Conservation (phyloP, 2,888 invertebrate species). For the Noctua comes region DNA sequence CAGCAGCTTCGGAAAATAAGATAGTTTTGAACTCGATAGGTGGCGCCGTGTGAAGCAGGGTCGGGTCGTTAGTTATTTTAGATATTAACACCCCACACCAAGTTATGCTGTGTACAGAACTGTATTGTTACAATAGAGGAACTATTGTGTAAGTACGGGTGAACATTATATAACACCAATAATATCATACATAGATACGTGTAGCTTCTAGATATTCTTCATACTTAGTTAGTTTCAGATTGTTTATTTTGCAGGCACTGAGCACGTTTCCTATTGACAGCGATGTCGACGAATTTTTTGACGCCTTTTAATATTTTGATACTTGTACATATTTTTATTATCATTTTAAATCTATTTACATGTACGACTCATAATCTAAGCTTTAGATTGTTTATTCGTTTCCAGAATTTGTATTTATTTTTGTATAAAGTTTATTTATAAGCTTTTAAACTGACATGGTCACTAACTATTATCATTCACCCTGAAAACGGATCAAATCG, state of each 20-base stretch:
- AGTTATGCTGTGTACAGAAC: not conserved
- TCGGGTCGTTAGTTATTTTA: not conserved
- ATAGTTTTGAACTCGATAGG: not conserved
- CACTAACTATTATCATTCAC: too few species aligned
- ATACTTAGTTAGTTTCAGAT: not conserved
- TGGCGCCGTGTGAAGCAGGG: not conserved
- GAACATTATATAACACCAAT: not conserved
- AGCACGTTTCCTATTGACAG: not conserved
- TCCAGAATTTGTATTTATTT: not conserved
- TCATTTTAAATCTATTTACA: not conserved
- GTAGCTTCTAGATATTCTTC: not conserved
- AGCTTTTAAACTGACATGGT: too few species aligned
- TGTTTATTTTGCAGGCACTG: not conserved
- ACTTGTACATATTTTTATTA: not conserved
- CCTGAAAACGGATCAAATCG: too few species aligned
- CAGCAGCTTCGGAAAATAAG: not conserved
- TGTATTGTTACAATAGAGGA: not conserved
- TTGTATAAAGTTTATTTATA: not conserved
- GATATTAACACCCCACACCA: not conserved
- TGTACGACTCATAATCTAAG: not conserved
- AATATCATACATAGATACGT: not conserved
- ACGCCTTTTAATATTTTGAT: not conserved
- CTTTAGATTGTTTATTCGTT: not conserved
- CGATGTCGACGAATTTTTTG: not conserved
- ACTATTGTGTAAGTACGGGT: not conserved